phyloP scores from a whole-genome alignment of 2,113 vertebrate species.

The Cynoglossus semilaevis region DNA sequence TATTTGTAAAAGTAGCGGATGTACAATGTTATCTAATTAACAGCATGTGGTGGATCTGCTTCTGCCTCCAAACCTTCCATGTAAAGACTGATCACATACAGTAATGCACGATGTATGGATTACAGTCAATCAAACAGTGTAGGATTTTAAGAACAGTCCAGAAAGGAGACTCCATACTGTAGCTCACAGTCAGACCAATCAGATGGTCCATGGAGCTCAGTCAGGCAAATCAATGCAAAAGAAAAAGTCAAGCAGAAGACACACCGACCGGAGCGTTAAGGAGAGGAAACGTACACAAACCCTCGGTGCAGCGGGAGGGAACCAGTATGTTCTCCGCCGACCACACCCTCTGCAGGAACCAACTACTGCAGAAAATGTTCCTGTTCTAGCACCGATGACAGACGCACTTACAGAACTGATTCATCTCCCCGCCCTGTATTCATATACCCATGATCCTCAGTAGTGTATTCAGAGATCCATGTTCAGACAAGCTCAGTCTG shows the following conservation, averaged over 20 bases:
- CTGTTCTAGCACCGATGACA: constrained; percentile 2
- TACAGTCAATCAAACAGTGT: too few relatives aligned
- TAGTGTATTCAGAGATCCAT: constrained; percentile 14
- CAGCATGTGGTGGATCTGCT: too few relatives aligned
- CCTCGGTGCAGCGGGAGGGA: background rate
- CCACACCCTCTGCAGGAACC: background rate
- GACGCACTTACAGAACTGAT: background rate
- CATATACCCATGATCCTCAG: background rate
- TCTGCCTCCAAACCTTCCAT: too few relatives aligned
- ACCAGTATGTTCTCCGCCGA: constrained; percentile 7
- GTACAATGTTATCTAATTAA: too few relatives aligned
- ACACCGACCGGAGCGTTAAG: background rate
- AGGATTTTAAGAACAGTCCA: too few relatives aligned
- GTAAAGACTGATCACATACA: too few relatives aligned
- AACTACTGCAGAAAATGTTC: background rate
- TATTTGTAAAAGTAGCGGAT: too few relatives aligned
- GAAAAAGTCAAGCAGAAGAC: background rate
- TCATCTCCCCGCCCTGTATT: constrained; percentile 1
- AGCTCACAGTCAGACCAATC: constrained; percentile 2
- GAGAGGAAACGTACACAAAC: constrained; percentile 23
- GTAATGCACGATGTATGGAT: too few relatives aligned
- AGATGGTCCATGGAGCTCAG: constrained; percentile 29
- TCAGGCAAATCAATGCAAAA: constrained; percentile 38
- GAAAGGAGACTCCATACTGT: too few relatives aligned
- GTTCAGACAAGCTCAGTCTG: background rate